Conservation (phyloP, 2,797 vertebrate genomes). For the Macroramphosus scolopax region DNA sequence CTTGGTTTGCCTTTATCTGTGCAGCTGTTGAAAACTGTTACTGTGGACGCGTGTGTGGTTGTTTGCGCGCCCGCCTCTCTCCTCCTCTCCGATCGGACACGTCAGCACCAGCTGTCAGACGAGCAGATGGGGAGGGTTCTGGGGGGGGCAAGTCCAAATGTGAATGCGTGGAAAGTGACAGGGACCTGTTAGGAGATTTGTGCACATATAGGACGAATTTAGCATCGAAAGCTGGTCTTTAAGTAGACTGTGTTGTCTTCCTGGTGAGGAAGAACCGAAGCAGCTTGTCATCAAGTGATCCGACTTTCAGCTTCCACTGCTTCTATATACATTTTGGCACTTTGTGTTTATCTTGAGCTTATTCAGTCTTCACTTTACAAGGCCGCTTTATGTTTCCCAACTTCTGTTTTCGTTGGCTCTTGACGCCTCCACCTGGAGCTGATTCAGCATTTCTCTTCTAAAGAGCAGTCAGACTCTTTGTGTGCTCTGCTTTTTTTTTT, state of each 20-base stretch:
- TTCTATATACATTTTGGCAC: conserved; percentile 48
- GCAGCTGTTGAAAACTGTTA: conserved; percentile 59
- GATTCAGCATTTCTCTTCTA: conserved; percentile 40
- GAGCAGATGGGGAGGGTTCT: conserved; percentile 12
- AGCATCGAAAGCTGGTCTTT: conserved; percentile 46
- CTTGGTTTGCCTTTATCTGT: conserved; percentile 32
- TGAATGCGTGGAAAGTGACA: conserved; percentile 63
- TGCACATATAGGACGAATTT: conserved; percentile 58
- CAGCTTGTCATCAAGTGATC: conserved; percentile 34
- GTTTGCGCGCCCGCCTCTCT: conserved; percentile 43
- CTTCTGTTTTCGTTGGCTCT: conserved; percentile 46
- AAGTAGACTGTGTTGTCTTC: conserved; percentile 39
- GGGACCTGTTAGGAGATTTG: conserved; percentile 48
- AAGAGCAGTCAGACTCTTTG: conserved; percentile 35
- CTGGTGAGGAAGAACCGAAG: conserved; percentile 24
- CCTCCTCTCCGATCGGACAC: conserved; percentile 53
- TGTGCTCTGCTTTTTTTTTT: too few species aligned
- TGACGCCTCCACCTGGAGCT: conserved; percentile 44
- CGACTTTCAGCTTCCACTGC: conserved; percentile 34
- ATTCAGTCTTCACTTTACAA: conserved; percentile 27
- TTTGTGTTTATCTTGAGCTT: conserved; percentile 46
- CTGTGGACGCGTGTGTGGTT: conserved; percentile 47
- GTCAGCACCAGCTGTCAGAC: conserved; percentile 59
- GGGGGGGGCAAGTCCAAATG: conserved; percentile 56
- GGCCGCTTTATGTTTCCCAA: conserved; percentile 25